phyloP scores from a whole-genome alignment of 2,888 invertebrate genomes.

The Tenthredo mesomela region DNA sequence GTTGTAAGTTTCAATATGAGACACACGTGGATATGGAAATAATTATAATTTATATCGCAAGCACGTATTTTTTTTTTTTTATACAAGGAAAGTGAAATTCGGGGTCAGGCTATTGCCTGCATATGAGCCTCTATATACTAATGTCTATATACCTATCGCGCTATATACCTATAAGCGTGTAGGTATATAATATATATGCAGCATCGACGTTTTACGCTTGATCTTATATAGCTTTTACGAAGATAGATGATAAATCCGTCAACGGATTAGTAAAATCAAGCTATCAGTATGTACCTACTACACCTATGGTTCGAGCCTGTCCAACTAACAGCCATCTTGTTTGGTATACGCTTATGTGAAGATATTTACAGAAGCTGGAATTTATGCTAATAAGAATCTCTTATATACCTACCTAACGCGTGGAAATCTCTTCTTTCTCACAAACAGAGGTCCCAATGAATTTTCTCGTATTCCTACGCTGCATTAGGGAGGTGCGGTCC shows the following conservation, averaged over 20 bases:
- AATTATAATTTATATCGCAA: neutral
- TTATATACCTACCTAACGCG: neutral
- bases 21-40: neutral
- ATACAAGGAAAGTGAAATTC: neutral
- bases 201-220: neutral
- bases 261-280: constrained; percentile 43
- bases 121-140: neutral
- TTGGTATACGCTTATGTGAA: constrained; percentile 20
- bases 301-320: neutral
- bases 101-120: neutral
- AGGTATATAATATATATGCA: neutral
- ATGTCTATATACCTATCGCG: neutral
- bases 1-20: too few relatives aligned
- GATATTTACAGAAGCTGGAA: constrained; percentile 47
- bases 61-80: neutral
- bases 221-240: constrained; percentile 1
- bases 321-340: constrained; percentile 11
- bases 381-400: constrained; percentile 44
- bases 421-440: constrained; percentile 14
- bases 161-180: neutral
- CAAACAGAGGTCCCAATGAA: neutral
- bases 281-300: neutral
- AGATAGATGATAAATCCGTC: constrained; percentile 29
- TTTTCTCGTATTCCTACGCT: neutral
- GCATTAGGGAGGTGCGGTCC: too few relatives aligned